A percentile compares a stretch with the other conserved stretches of the same genome.
Conservation (phyloP, 2,888 invertebrate genomes). For the Quadriops clusia region DNA sequence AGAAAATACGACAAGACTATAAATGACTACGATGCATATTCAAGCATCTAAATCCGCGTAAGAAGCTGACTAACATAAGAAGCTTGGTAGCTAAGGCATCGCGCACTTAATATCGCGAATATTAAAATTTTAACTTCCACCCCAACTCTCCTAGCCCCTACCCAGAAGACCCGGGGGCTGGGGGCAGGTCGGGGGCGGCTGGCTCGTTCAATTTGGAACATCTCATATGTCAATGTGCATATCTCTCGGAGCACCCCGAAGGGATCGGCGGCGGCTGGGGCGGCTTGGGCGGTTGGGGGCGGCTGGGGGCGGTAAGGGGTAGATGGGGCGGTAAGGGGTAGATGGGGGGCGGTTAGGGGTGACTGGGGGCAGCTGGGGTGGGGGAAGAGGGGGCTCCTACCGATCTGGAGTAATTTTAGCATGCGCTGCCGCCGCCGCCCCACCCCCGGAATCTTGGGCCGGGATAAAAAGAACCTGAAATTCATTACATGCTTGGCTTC, state of each 20-base stretch:
- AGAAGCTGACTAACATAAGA: too few relatives aligned
- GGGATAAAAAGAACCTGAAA: conserved; percentile 30
- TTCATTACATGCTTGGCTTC: conserved; percentile 37
- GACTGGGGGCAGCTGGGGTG: too few relatives aligned
- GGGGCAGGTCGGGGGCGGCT: conserved; percentile 14
- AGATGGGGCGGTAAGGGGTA: too few relatives aligned
- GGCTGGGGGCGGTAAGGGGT: too few relatives aligned
- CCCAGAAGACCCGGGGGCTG: conserved; percentile 2
- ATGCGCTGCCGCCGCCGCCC: conserved; percentile 4
- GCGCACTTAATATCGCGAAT: conserved; percentile 14
- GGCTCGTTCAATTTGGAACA: conserved; percentile 25
- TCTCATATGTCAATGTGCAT: conserved; percentile 27
- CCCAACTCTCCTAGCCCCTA: conserved; percentile 2
- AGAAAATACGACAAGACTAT: too few relatives aligned
- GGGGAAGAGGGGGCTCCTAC: too few relatives aligned
- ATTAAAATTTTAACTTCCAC: conserved; percentile 14
- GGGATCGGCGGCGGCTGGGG: neutral
- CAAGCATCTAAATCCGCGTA: too few relatives aligned
- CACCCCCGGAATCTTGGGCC: conserved; percentile 11
- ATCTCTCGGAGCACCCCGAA: neutral
- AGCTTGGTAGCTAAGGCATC: too few relatives aligned
- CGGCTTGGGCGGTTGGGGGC: conserved; percentile 4
- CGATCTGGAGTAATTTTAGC: too few relatives aligned
- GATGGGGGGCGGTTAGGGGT: too few relatives aligned
- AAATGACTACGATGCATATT: too few relatives aligned